phyloP scores from a whole-genome alignment of 2,113 vertebrate genomes.

The Hassar affinis region DNA sequence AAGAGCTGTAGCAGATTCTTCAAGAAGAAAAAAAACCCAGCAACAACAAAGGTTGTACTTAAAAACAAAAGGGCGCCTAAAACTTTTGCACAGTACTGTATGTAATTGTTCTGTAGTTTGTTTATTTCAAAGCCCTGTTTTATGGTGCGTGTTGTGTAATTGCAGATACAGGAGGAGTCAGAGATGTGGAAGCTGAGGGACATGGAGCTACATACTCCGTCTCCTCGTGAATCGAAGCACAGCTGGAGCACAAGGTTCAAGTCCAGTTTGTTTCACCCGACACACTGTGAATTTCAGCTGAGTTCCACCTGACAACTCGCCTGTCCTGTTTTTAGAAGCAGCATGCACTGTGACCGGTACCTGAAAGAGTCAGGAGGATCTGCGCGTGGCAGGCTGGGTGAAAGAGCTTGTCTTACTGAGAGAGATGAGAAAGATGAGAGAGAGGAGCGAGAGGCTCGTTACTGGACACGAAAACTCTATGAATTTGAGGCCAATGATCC shows the following conservation, averaged over 20 bases:
- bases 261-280: neutral
- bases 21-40: too few species aligned
- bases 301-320: neutral
- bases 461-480: slow-evolving; percentile 89
- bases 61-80: too few species aligned
- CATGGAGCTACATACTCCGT: slow-evolving; percentile 79
- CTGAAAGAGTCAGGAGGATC: slow-evolving; percentile 72
- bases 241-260: slow-evolving; percentile 68
- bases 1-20: too few species aligned
- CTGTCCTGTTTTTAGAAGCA: slow-evolving; percentile 66
- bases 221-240: slow-evolving; percentile 64
- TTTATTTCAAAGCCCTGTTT: neutral
- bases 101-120: neutral
- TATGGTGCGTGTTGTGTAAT: slow-evolving; percentile 3
- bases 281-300: slow-evolving; percentile 31
- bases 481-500: slow-evolving; percentile 90
- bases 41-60: too few species aligned
- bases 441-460: slow-evolving; percentile 81
- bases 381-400: slow-evolving; percentile 65
- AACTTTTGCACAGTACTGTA: too few species aligned
- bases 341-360: slow-evolving; percentile 89
- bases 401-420: slow-evolving; percentile 67
- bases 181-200: slow-evolving; percentile 98
- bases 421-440: slow-evolving; percentile 81
- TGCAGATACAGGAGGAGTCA: slow-evolving; percentile 91